Base-by-base conservation (phyloP, 2,888 invertebrate genomes). In the Drosophila parthenogenetica region DNA sequence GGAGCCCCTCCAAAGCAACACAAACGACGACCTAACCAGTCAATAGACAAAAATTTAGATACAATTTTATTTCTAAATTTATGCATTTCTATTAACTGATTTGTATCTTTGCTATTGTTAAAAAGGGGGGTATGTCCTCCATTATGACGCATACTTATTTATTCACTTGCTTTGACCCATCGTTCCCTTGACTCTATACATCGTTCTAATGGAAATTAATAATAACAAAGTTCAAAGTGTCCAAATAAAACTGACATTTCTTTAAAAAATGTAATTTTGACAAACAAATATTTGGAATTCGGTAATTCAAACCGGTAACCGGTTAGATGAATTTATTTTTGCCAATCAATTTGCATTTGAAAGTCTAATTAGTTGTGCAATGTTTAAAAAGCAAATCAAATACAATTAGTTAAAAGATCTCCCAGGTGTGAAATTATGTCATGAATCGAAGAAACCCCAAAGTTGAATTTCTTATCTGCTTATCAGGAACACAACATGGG, bases 21-120 rank as follows among this genome's bases (percentile, higher is more conserved):
- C 88, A 91, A 87, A 55, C 91, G 91, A 58, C 91, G 91, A 86
- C 91, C 91, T 91, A 79, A 61, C 66, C 60, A 43, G 69, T 59
- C 25, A 78, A 40, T 62, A 35, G 72, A 48, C 19, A 46, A 42
- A 14, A 43, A 39, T 43, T 22, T 7, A 42, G 25, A 19, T 16
- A n/a, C 19, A 2, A 19, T 25, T 19, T 43, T 5, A 29, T 19
- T n/a, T 48, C 16, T 5, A 5, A 17, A 22, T 14, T 35, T 11
- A 7, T 51, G 25, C 7, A 13, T n/a, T 1, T 14, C 22, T 39
- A 11, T 40, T n/a, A 10, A 19, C 5, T 25, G n/a, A n/a, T 51
- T n/a, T 22, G 19, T 17, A 13, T 32, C 32, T 32, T 22, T 22
- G 22, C 22, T 22, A 3, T 3, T 22, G 4, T 22, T 22, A 22